phyloP scores from a whole-genome alignment of 2,113 vertebrate genomes.

The Formicarius rufipectus region DNA sequence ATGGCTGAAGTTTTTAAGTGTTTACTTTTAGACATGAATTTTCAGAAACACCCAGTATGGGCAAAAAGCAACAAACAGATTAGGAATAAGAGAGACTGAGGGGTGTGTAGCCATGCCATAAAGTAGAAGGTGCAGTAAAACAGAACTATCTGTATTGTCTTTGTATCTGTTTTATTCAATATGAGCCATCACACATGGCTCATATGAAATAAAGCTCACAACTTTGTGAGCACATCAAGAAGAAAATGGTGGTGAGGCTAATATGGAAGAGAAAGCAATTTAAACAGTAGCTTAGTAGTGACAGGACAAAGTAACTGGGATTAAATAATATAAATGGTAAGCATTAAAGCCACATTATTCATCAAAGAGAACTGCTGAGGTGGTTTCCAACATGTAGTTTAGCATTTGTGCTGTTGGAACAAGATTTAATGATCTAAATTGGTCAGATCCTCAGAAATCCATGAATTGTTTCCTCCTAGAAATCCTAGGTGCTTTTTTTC shows the following conservation, averaged over 20 bases:
- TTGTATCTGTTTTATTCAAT: not conserved
- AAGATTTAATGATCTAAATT: not conserved
- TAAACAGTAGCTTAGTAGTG: not conserved
- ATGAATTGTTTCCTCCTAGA: not conserved
- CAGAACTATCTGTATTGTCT: not conserved
- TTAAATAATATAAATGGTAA: not conserved
- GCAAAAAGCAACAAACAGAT: not conserved
- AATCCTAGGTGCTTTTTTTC: not conserved
- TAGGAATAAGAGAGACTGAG: not conserved
- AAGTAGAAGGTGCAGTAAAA: not conserved
- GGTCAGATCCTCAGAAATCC: not conserved
- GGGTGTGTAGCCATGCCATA: not conserved
- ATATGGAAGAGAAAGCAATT: not conserved
- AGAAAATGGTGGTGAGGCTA: not conserved
- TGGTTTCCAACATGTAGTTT: not conserved
- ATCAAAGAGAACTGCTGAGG: not conserved
- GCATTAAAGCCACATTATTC: not conserved
- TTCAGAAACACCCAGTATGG: not conserved
- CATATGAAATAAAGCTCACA: not conserved
- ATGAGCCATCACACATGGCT: not conserved
- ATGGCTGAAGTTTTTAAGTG: not conserved
- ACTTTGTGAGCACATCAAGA: not conserved
- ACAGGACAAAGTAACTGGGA: not conserved
- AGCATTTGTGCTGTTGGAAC: not conserved
- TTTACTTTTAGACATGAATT: not conserved